Evolutionary conservation across 2,113 vertebrate species (phyloP).

Genomic region (Nothoprocta pentlandii): DNA sequence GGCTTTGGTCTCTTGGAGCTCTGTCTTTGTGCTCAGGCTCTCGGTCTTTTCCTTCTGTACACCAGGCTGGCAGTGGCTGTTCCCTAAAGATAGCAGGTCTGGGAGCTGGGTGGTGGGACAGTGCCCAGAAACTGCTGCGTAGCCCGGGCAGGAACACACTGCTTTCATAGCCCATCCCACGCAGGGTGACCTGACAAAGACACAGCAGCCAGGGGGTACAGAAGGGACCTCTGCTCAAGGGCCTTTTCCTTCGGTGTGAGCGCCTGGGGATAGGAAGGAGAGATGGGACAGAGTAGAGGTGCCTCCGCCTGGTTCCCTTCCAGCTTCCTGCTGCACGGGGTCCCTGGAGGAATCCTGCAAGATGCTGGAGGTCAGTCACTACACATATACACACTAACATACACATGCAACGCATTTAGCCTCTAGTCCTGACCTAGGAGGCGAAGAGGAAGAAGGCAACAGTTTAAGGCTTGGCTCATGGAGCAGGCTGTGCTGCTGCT

Average conservation of each 20-base stretch:
- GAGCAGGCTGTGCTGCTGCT: slow-evolving; percentile 20
- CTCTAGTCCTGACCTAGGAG: background rate
- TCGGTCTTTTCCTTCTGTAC: background rate
- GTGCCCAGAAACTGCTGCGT: too few relatives aligned
- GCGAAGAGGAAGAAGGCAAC: background rate
- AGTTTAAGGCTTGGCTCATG: background rate
- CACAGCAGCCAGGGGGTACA: too few relatives aligned
- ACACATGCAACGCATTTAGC: background rate
- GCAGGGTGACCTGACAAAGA: background rate
- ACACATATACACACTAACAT: background rate
- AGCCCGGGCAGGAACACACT: too few relatives aligned
- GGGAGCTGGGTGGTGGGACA: background rate
- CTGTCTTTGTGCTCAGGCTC: background rate
- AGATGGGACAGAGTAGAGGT: fast-evolving
- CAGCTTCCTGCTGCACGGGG: fast-evolving
- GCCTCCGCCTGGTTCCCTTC: background rate
- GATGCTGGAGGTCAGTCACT: background rate
- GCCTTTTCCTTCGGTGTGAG: background rate
- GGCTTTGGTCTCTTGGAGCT: background rate
- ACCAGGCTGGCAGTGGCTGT: too few relatives aligned
- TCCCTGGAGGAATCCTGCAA: background rate
- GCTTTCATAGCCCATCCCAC: background rate
- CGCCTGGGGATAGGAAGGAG: background rate
- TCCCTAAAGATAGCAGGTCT: background rate
- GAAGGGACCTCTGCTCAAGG: background rate